Evolutionary conservation across 2,797 vertebrate species (phyloP).

Genomic region (Hydrocynus forskahlii): DNA sequence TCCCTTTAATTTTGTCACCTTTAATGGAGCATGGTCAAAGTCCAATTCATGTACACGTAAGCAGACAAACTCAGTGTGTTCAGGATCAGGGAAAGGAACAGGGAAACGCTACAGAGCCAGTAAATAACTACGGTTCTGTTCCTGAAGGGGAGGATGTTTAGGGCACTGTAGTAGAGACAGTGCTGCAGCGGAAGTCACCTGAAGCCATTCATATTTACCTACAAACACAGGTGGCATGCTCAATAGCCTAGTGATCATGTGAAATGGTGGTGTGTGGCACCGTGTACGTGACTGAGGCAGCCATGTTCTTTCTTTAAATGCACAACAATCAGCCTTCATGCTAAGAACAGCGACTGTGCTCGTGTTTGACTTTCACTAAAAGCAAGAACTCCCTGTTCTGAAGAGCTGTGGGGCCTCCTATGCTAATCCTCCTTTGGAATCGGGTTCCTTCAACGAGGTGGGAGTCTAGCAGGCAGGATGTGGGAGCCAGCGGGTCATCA

Average conservation of each 20-base stretch:
- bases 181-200: conserved; percentile 11
- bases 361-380: not conserved
- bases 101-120: not conserved
- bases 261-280: not conserved
- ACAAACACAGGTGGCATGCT: conserved; percentile 48
- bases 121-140: not conserved
- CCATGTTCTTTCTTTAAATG: conserved; percentile 1
- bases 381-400: conserved; percentile 14
- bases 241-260: not conserved
- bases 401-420: conserved; percentile 46
- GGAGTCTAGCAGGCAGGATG: conserved; percentile 70
- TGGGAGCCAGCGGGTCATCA: conserved; percentile 77
- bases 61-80: not conserved
- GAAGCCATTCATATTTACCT: conserved; percentile 47
- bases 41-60: not conserved
- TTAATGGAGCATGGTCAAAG: not conserved
- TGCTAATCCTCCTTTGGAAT: conserved; percentile 72
- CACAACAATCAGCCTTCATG: not conserved
- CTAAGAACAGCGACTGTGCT: not conserved
- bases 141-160: not conserved
- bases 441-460: conserved; percentile 49
- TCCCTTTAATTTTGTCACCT: not conserved
- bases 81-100: not conserved
- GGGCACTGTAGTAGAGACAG: conserved; percentile 9
- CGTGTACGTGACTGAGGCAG: conserved; percentile 10